These are phyloP conservation scores for Brachyhypopomus occidentalis DNA, from an alignment of 2,113 vertebrate species.

Conservation along the genomic window DNA sequence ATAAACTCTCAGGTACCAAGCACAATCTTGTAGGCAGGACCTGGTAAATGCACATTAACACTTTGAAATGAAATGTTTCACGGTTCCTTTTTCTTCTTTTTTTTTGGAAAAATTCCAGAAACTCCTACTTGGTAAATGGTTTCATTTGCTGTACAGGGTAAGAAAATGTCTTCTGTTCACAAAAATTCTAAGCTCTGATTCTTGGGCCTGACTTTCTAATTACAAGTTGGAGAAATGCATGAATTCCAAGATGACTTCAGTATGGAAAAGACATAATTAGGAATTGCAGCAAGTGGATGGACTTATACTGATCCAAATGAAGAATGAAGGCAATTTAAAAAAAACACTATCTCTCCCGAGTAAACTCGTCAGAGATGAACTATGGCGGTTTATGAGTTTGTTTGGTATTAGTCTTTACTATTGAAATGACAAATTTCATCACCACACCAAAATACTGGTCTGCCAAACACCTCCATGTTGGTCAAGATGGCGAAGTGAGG, in stretches of 20 bases:
- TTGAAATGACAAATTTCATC: conserved; percentile 30
- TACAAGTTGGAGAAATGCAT: not conserved
- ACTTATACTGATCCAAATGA: conserved; percentile 2
- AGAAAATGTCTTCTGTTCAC: too few species aligned
- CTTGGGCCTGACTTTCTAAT: too few species aligned
- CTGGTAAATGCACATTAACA: too few species aligned
- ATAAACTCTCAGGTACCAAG: too few species aligned
- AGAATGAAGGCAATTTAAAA: not conserved
- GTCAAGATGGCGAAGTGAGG: not conserved
- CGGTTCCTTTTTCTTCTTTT: too few species aligned
- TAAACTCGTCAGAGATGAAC: not conserved
- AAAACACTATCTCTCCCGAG: not conserved
- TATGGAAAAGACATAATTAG: conserved; percentile 24
- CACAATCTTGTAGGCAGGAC: too few species aligned
- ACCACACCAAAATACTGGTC: not conserved
- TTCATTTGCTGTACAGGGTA: too few species aligned
- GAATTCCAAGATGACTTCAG: conserved; percentile 27
- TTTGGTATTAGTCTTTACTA: too few species aligned
- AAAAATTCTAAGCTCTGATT: too few species aligned
- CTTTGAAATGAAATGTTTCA: too few species aligned
- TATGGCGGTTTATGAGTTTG: not conserved
- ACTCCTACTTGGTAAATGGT: too few species aligned
- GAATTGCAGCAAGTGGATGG: conserved; percentile 43
- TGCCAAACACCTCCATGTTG: not conserved
- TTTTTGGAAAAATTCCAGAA: too few species aligned